Evolutionary conservation across 1,140 invertebrate species (phyloP).

Genomic region (Phocides pigmalion): DNA sequence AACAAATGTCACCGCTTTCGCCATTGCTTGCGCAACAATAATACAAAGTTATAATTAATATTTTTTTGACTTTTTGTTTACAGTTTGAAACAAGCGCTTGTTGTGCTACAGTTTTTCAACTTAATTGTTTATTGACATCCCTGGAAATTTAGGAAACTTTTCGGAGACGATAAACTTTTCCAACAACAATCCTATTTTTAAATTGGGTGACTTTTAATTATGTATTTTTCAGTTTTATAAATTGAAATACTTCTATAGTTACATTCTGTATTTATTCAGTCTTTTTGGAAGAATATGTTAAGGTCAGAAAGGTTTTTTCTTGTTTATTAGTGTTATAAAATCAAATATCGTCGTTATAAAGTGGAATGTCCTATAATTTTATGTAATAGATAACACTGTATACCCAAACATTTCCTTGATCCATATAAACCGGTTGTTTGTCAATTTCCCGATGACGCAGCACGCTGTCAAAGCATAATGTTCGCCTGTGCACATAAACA

Average conservation of each 20-base stretch:
- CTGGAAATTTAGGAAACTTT: neutral
- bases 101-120: constrained; percentile 33
- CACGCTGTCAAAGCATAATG: constrained; percentile 60
- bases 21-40: constrained; percentile 43
- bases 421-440: constrained; percentile 57
- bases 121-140: constrained; percentile 1
- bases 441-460: constrained; percentile 71
- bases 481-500: constrained; percentile 69
- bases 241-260: neutral
- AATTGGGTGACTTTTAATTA: neutral
- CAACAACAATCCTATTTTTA: constrained; percentile 2
- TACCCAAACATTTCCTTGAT: constrained; percentile 27
- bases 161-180: neutral
- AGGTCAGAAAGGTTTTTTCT: too few species aligned
- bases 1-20: constrained; percentile 54
- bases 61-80: constrained; percentile 60
- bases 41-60: constrained; percentile 61
- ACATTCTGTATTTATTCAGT: too few species aligned
- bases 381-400: neutral
- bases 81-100: constrained; percentile 39
- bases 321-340: too few species aligned
- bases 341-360: neutral
- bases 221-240: neutral
- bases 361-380: neutral
- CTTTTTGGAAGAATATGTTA: too few species aligned